These are phyloP conservation scores for Pentalonia nigronervosa DNA, from an alignment of 1,140 invertebrate genomes.

Conservation along the genomic window DNA sequence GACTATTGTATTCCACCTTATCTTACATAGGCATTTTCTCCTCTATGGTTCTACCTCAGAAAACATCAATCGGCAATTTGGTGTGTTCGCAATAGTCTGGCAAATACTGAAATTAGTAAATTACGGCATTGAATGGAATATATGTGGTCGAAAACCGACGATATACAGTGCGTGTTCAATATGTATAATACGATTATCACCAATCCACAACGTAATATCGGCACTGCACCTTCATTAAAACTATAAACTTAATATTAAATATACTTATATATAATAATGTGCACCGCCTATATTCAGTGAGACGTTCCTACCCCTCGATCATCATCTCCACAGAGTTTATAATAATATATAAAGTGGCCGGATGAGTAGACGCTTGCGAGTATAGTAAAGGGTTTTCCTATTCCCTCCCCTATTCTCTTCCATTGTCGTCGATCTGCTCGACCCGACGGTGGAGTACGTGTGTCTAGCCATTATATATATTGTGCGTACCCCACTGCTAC, in stretches of 20 bases:
- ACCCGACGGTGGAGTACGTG: not conserved
- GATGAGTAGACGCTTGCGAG: not conserved
- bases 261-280: not conserved
- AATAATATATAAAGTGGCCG: not conserved
- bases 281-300: not conserved
- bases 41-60: not conserved
- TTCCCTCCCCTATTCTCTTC: not conserved
- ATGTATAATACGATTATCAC: not conserved
- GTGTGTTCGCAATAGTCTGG: not conserved
- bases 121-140: not conserved
- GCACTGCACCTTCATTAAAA: not conserved
- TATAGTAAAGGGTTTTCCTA: not conserved
- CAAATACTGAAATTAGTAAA: not conserved
- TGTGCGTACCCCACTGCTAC: not conserved
- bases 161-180: not conserved
- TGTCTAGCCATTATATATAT: slow-evolving; percentile 38
- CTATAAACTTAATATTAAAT: not conserved
- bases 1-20: not conserved
- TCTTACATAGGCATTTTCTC: not conserved
- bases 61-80: not conserved
- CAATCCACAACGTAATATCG: not conserved
- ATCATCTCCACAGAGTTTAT: not conserved
- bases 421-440: not conserved
- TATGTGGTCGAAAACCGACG: not conserved
- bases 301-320: not conserved